These are phyloP conservation scores for Drosophila eugracilis DNA, from an alignment of 1,140 invertebrate genomes.

Conservation along the genomic window DNA sequence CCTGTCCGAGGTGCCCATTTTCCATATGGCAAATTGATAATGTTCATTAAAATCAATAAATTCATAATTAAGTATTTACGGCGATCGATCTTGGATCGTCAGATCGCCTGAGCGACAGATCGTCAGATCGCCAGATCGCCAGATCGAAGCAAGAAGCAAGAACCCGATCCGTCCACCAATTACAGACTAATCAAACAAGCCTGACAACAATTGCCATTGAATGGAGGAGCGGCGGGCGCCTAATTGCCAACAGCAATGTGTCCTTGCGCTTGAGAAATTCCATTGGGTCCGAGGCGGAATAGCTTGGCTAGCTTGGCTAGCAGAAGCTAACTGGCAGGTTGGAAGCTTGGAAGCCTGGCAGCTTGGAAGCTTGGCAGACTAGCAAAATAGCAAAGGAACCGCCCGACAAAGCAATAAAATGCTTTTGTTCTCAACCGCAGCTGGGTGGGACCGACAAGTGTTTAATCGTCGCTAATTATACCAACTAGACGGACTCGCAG, in stretches of 20 bases:
- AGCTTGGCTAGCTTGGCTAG: too few species aligned
- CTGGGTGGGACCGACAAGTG: conserved; percentile 81
- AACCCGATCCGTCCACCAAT: conserved; percentile 44
- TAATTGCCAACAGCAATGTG: conserved; percentile 76
- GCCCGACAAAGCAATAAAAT: conserved; percentile 58
- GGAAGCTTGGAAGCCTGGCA: conserved; percentile 2
- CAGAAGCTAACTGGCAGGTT: conserved; percentile 5
- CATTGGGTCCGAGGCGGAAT: conserved; percentile 36
- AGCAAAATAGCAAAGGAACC: conserved; percentile 34
- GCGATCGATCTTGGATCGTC: conserved; percentile 2
- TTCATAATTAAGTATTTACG: conserved; percentile 74
- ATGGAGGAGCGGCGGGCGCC: conserved; percentile 48
- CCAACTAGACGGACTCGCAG: conserved; percentile 42
- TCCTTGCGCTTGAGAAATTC: conserved; percentile 82
- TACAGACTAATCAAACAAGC: conserved; percentile 79
- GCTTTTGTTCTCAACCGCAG: conserved; percentile 68
- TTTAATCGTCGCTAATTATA: conserved; percentile 82
- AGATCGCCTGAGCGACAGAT: too few species aligned
- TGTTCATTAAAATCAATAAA: conserved; percentile 80
- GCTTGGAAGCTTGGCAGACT: conserved; percentile 27
- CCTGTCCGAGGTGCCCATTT: conserved; percentile 19
- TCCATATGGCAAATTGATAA: conserved; percentile 68
- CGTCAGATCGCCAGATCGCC: too few species aligned
- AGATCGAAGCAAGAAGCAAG: too few species aligned
- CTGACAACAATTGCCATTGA: conserved; percentile 82